Conservation (phyloP, 2,888 invertebrate genomes). For the Lathronympha strigana region DNA sequence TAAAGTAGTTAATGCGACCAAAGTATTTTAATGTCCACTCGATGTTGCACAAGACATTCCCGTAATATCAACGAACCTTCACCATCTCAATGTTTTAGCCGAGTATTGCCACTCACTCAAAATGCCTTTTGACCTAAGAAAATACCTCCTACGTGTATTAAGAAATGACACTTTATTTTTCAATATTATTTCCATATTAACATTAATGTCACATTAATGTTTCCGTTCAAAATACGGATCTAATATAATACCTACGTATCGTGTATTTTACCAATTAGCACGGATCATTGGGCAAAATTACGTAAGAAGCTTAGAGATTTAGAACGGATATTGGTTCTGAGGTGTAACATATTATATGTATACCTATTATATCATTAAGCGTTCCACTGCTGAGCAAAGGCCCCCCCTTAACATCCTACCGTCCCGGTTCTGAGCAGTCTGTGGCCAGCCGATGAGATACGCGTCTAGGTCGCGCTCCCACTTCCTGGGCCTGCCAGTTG, state of each 20-base stretch:
- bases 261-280: not conserved
- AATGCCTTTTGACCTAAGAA: slow-evolving; percentile 35
- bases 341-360: not conserved
- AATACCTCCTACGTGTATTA: slow-evolving; percentile 23
- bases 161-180: slow-evolving; percentile 16
- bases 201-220: not conserved
- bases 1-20: no score
- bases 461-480: no score
- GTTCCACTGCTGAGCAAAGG: no score
- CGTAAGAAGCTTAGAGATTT: slow-evolving; percentile 3
- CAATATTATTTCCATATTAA: not conserved
- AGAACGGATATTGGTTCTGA: not conserved
- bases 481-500: no score
- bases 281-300: not conserved
- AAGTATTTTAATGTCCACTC: not conserved
- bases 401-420: no score
- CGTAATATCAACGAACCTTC: slow-evolving; percentile 7
- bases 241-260: not conserved
- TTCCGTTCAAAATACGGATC: slow-evolving; percentile 2
- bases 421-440: no score
- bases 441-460: no score
- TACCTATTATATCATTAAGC: no score
- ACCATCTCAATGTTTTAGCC: not conserved
- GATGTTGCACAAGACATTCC: slow-evolving; percentile 1
- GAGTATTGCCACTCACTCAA: slow-evolving; percentile 24